phyloP scores from a whole-genome alignment of 2,113 vertebrate species.

The Geothlypis trichas region DNA sequence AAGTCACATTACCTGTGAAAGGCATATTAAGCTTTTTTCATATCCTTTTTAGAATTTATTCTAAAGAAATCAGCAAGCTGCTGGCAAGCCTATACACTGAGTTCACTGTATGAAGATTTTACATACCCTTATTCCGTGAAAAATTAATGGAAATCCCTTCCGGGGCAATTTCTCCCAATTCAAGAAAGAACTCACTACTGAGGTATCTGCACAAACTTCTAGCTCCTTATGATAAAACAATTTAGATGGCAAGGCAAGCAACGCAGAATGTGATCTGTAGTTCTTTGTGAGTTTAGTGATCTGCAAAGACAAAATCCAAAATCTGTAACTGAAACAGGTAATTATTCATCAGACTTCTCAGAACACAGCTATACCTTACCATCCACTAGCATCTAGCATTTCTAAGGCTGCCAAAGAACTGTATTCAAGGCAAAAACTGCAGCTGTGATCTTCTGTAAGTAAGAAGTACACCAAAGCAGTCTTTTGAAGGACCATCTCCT shows the following conservation, averaged over 20 bases:
- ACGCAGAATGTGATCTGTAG: slow-evolving; percentile 87
- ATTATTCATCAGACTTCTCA: neutral
- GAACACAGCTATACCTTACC: neutral
- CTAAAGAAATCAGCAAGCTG: neutral
- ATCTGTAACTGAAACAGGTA: rapidly evolving
- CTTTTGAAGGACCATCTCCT: neutral
- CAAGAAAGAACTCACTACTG: slow-evolving; percentile 79
- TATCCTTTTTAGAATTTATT: neutral
- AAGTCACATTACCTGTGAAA: neutral
- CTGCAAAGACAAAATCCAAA: slow-evolving; percentile 63
- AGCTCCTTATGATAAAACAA: slow-evolving; percentile 90
- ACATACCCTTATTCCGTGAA: slow-evolving; percentile 90
- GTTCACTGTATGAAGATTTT: neutral
- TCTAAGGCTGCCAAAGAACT: neutral
- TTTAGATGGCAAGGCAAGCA: slow-evolving; percentile 86
- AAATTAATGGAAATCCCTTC: slow-evolving; percentile 89
- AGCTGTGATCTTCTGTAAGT: neutral
- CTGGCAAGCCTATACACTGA: neutral
- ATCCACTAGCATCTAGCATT: neutral
- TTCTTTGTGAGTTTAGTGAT: slow-evolving; percentile 93
- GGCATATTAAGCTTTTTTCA: neutral
- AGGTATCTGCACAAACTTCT: slow-evolving; percentile 77
- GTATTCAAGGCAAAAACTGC: neutral
- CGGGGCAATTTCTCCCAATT: slow-evolving; percentile 86
- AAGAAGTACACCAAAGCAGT: neutral